These are phyloP conservation scores for Gymnodraco acuticeps DNA, from an alignment of 2,797 vertebrate genomes.

Conservation along the genomic window DNA sequence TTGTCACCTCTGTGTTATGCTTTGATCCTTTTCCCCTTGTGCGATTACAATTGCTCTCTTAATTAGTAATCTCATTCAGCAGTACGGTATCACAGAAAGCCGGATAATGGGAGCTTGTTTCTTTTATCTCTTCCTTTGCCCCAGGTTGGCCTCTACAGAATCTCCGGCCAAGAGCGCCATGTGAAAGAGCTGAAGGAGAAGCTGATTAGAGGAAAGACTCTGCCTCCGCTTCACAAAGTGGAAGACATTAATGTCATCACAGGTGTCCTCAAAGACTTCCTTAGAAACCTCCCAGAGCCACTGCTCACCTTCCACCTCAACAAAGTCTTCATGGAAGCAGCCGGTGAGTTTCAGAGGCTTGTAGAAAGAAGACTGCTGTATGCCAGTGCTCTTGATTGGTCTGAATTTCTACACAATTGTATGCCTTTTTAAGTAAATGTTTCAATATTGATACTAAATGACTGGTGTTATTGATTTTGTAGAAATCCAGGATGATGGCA, in stretches of 20 bases:
- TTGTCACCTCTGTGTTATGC: constrained; percentile 9
- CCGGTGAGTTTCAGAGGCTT: constrained; percentile 81
- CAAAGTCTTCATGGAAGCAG: constrained; percentile 91
- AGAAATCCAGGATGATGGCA: constrained; percentile 94
- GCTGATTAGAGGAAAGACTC: constrained; percentile 87
- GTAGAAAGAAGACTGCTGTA: not conserved
- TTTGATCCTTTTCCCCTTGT: constrained; percentile 10
- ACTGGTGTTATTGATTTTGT: constrained; percentile 19
- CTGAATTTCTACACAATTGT: no score
- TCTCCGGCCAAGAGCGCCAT: constrained; percentile 91
- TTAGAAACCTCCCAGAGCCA: constrained; percentile 92
- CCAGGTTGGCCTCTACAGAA: constrained; percentile 91
- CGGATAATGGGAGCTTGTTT: constrained; percentile 19
- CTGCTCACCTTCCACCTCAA: constrained; percentile 93
- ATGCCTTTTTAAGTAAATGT: not conserved
- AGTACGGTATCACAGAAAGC: constrained; percentile 17
- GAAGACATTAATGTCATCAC: constrained; percentile 93
- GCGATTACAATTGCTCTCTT: constrained; percentile 23
- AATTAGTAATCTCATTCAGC: constrained; percentile 34
- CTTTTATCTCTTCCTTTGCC: constrained; percentile 14
- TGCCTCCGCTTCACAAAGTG: constrained; percentile 91
- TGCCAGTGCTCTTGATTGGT: not conserved
- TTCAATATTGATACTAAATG: not conserved
- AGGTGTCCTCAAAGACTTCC: constrained; percentile 93
- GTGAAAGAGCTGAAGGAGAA: constrained; percentile 94